Evolutionary conservation across 2,888 invertebrate genomes (phyloP).

Genomic region (Lucinisca nassula): DNA sequence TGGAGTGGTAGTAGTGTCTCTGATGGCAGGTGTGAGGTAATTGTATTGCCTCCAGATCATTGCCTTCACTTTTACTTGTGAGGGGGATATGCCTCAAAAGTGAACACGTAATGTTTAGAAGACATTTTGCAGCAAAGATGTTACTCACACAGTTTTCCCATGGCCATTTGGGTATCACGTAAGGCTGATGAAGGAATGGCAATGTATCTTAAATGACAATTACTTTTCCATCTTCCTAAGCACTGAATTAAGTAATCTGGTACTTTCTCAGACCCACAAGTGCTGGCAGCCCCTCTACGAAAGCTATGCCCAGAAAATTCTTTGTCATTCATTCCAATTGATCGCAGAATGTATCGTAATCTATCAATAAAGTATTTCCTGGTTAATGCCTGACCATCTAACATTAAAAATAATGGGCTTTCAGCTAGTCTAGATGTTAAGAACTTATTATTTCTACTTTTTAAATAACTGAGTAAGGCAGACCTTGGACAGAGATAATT

Average conservation of each 20-base stretch:
- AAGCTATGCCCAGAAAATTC: not conserved
- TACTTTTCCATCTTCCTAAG: slow-evolving; percentile 22
- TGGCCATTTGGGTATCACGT: not conserved
- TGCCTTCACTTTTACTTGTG: not conserved
- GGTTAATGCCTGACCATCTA: not conserved
- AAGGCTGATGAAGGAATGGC: slow-evolving; percentile 1
- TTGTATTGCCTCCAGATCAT: no score
- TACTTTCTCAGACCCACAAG: not conserved
- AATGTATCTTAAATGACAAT: slow-evolving; percentile 28
- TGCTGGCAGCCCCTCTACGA: not conserved
- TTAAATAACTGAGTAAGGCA: not conserved
- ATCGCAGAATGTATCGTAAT: not conserved
- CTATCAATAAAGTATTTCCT: not conserved
- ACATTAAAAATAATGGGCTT: not conserved
- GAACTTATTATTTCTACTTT: no score
- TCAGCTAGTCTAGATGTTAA: no score
- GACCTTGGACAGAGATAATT: no score
- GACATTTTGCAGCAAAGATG: no score
- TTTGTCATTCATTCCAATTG: not conserved
- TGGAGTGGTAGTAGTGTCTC: no score
- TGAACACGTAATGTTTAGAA: no score
- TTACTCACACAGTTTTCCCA: no score
- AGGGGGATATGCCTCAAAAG: no score
- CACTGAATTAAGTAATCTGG: slow-evolving; percentile 9
- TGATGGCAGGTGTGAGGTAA: no score